These are phyloP conservation scores for Disparrhopalites patrizii DNA, from an alignment of 2,888 invertebrate genomes.

Conservation along the genomic window DNA sequence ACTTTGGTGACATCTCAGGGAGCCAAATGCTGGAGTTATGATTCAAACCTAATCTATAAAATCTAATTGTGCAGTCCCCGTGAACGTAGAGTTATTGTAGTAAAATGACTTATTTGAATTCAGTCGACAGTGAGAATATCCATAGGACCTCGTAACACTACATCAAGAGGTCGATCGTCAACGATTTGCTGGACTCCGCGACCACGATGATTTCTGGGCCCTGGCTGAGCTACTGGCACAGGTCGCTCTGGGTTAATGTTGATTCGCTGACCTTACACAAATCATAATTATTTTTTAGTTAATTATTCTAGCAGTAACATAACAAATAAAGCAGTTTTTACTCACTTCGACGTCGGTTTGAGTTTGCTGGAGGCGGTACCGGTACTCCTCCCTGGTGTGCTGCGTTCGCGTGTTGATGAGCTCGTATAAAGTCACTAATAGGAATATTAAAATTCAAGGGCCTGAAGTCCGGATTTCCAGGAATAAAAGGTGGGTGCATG, in stretches of 20 bases:
- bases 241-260: too few species aligned
- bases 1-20: too few species aligned
- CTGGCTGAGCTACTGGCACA: not conserved
- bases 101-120: slow-evolving; percentile 1
- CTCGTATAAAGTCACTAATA: slow-evolving; percentile 2
- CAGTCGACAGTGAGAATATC: slow-evolving; percentile 23
- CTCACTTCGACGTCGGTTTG: slow-evolving; percentile 13
- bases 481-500: not conserved
- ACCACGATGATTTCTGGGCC: not conserved
- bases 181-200: not conserved
- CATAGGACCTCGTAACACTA: not conserved
- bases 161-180: not conserved
- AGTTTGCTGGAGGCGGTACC: not conserved
- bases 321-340: not conserved
- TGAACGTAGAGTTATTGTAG: not conserved
- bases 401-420: too few species aligned
- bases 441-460: not conserved
- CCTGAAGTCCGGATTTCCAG: not conserved
- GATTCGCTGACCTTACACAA: not conserved
- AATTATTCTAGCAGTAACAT: too few species aligned
- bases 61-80: not conserved
- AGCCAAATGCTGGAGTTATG: too few species aligned
- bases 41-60: not conserved
- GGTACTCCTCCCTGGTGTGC: too few species aligned
- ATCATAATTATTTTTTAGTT: too few species aligned